Conservation (phyloP, 2,888 invertebrate species). For the Eupsilia transversa region DNA sequence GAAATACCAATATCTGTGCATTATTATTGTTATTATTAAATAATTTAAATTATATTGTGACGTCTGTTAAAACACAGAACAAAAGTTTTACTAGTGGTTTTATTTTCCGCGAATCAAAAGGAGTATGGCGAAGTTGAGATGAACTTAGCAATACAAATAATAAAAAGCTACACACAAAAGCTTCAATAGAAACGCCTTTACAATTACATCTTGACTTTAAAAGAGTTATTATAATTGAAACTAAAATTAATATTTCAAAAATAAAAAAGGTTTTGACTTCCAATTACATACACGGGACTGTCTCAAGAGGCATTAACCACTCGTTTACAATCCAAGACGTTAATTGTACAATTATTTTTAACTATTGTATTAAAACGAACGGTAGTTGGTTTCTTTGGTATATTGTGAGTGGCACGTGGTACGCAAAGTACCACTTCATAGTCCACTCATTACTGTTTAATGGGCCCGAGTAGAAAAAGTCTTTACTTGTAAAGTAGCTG, state of each 20-base stretch:
- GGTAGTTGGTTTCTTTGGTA: constrained; percentile 87
- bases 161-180: constrained; percentile 35
- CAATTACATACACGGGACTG: constrained; percentile 80
- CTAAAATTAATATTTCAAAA: constrained; percentile 70
- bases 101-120: constrained; percentile 19
- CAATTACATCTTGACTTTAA: constrained; percentile 59
- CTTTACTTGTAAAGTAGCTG: constrained; percentile 82
- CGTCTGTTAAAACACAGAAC: background rate
- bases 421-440: constrained; percentile 86
- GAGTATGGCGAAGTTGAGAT: constrained; percentile 16
- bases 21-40: background rate
- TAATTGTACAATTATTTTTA: constrained; percentile 89
- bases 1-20: background rate
- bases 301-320: constrained; percentile 84
- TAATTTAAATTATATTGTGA: background rate
- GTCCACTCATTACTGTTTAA: constrained; percentile 90
- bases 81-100: background rate
- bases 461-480: constrained; percentile 86
- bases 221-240: constrained; percentile 56
- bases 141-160: constrained; percentile 41
- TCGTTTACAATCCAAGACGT: constrained; percentile 78
- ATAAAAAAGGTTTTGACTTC: constrained; percentile 82
- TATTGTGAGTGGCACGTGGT: constrained; percentile 88
- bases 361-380: constrained; percentile 86
- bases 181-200: constrained; percentile 48